Base-by-base conservation (phyloP, 2,888 invertebrate genomes). In the Eupeodes luniger region DNA sequence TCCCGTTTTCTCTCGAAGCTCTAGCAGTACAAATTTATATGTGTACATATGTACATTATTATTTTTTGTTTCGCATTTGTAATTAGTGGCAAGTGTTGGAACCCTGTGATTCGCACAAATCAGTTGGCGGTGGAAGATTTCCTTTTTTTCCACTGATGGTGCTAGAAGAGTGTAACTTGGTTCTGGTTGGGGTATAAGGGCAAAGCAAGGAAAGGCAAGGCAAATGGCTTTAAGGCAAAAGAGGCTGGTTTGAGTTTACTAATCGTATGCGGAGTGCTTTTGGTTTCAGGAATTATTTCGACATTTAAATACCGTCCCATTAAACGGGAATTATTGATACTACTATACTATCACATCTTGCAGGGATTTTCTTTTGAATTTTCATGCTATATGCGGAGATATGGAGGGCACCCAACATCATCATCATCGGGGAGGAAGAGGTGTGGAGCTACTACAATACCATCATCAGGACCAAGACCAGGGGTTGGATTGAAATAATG, bases 301-400 rank as follows among this genome's bases (percentile, higher is more conserved):
- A 69, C 87, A 81, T 87, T 87, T 87, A 84, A 84, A 87, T 87
- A 77, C 77, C 82, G 77, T 87, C 67, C 80, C 87, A 87, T 84
- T 87, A 84, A 87, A 72, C 80, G 44, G 62, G 77, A 87, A 87
- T 83, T 87, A 87, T 87, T 87, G 87, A 87, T 87, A 84, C 72
- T 72, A 72, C 70, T 70, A 27, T 27, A 59, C 55, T 70, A 47
- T 6, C 80, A 87, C 83, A 81, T 77, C 80, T 72, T 59, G 76
- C 61, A 69, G 34, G 78, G 36, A 47, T 67, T 40, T 67, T 49
- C 62, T 77, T 70, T 77, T 19, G 51, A 69, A 55, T 80, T 66
- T 66, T 27, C 44, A 55, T 44, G 10, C 11, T 34, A 53, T 19
- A 51, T 12, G 61, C 34, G 49, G 27, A 3, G 12, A 14, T 27